phyloP scores from a whole-genome alignment of 2,888 invertebrate species.

The Zelleria hepariella region DNA sequence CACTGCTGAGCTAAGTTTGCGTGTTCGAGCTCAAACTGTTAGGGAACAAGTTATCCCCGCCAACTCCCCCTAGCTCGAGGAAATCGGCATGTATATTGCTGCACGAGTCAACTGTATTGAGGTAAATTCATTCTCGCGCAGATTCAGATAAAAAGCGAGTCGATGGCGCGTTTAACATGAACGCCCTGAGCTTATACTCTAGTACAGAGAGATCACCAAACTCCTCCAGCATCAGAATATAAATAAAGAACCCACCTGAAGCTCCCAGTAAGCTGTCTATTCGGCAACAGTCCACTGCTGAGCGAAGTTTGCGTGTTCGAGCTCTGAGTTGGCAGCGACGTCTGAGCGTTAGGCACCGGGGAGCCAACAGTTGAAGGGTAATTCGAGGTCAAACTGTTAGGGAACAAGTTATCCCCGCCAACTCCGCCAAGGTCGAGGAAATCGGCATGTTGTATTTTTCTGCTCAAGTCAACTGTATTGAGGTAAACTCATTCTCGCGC shows the following conservation, averaged over 20 bases:
- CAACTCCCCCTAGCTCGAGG: constrained; percentile 67
- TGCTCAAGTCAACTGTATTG: no score
- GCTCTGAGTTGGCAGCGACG: constrained; percentile 56
- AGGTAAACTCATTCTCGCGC: no score
- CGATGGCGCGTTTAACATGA: no score
- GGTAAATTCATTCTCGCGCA: no score
- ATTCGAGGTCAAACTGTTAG: constrained; percentile 59
- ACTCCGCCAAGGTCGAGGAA: constrained; percentile 74
- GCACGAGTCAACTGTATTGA: no score
- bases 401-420: constrained; percentile 55
- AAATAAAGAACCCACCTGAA: constrained; percentile 74
- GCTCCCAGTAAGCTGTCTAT: constrained; percentile 74
- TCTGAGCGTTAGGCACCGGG: constrained; percentile 65
- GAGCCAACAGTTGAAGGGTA: constrained; percentile 76
- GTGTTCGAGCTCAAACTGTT: constrained; percentile 61
- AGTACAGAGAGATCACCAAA: no score
- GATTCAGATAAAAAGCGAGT: no score
- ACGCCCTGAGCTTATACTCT: no score
- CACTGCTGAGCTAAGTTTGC: constrained; percentile 59
- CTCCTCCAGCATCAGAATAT: no score
- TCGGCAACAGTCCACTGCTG: constrained; percentile 67
- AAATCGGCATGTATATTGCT: no score
- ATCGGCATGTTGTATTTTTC: no score
- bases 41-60: constrained; percentile 53
- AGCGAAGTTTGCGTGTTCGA: constrained; percentile 57